phyloP scores from a whole-genome alignment of 2,113 vertebrate species.

The Chitala chitala region DNA sequence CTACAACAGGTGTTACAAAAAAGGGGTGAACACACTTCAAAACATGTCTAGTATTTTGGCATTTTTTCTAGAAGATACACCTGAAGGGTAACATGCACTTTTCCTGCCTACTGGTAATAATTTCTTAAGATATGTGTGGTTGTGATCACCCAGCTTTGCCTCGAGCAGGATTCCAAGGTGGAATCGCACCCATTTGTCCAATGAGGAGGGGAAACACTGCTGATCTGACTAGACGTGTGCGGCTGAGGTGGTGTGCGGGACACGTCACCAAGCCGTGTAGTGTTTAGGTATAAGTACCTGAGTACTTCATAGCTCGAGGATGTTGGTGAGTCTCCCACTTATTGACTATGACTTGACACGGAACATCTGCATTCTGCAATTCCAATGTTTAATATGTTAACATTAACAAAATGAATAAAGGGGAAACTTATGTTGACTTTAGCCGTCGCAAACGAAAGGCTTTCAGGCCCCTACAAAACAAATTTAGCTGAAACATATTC shows the following conservation, averaged over 20 bases:
- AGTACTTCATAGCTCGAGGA: conserved; percentile 91
- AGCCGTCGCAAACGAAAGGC: conserved; percentile 29
- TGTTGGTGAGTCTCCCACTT: conserved; percentile 98
- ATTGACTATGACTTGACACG: conserved; percentile 96
- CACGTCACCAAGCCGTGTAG: conserved; percentile 35
- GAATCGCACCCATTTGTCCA: neutral
- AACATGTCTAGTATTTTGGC: too few relatives aligned
- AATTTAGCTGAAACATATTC: conserved; percentile 46
- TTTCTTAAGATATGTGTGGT: neutral
- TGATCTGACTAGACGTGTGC: conserved; percentile 18
- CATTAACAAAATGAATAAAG: conserved; percentile 36
- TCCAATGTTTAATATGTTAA: conserved; percentile 83
- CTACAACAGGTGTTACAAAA: too few relatives aligned
- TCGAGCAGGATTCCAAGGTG: neutral
- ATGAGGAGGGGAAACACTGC: neutral
- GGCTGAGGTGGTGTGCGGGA: neutral
- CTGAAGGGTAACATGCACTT: too few relatives aligned
- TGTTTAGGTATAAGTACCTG: conserved; percentile 79
- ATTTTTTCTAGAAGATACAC: too few relatives aligned
- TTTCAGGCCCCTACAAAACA: conserved; percentile 35
- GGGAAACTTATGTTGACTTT: neutral
- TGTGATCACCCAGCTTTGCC: conserved; percentile 12
- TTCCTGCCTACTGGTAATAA: neutral
- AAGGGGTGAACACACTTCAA: too few relatives aligned
- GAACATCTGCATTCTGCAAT: conserved; percentile 91